Evolutionary conservation across 35 echinoderm and acorn worm genomes (phyloP).

Genomic region (Ophioderma brevispina): DNA sequence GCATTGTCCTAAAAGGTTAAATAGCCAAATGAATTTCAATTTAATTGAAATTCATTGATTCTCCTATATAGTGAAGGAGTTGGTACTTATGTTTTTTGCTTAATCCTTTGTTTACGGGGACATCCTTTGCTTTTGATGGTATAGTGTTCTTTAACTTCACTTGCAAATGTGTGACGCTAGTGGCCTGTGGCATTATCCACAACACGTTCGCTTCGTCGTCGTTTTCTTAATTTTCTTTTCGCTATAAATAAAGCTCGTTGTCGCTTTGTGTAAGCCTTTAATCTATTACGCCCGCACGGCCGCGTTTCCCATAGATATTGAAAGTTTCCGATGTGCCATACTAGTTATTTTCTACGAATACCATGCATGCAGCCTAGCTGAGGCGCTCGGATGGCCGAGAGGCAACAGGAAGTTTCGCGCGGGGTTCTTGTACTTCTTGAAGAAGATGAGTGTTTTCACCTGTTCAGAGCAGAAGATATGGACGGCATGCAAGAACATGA

Average conservation of each 20-base stretch:
- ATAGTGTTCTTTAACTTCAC: no score
- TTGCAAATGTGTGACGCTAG: no score
- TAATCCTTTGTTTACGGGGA: no score
- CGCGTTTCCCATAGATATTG: conserved; percentile 5
- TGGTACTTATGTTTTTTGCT: no score
- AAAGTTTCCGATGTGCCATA: neutral
- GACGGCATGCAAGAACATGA: neutral
- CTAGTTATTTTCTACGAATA: neutral
- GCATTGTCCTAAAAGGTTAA: no score
- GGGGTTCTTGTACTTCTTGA: neutral
- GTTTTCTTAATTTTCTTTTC: neutral
- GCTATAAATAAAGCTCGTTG: conserved; percentile 10
- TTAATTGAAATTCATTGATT: no score
- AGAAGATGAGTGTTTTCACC: neutral
- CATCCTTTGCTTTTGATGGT: no score
- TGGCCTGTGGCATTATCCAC: neutral
- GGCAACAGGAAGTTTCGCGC: neutral
- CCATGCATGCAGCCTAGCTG: neutral
- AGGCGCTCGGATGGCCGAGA: neutral
- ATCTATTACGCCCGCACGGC: neutral
- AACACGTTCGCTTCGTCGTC: neutral
- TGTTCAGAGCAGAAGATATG: neutral
- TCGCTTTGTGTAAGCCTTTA: conserved; percentile 9
- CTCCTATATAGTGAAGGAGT: no score
- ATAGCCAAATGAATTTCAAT: no score